A percentile compares a stretch with the other conserved stretches of the same genome.
These are phyloP conservation scores for Platysteira castanea DNA, from an alignment of 2,113 vertebrate genomes.

Conservation along the genomic window DNA sequence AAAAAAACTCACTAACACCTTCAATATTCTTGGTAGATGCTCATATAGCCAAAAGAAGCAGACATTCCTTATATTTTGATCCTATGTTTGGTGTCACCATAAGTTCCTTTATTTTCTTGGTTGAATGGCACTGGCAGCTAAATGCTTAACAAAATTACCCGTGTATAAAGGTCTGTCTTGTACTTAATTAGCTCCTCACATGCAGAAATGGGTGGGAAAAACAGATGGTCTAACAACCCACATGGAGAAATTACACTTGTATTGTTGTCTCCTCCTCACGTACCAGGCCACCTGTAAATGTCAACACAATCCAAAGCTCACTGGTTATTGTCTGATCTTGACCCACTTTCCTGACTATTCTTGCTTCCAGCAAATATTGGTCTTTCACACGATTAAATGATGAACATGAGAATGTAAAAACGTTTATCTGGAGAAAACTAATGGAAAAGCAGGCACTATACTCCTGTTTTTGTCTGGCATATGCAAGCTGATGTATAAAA, in stretches of 20 bases:
- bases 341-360: not conserved
- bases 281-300: not conserved
- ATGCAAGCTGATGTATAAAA: not conserved
- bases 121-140: not conserved
- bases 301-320: not conserved
- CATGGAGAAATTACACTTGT: not conserved
- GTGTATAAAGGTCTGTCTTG: not conserved
- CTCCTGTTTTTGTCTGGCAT: not conserved
- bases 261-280: not conserved
- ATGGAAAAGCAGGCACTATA: not conserved
- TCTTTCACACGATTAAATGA: not conserved
- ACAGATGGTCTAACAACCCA: not conserved
- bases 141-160: not conserved
- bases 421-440: rapidly evolving
- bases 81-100: not conserved
- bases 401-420: not conserved
- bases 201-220: not conserved
- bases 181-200: not conserved
- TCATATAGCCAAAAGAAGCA: not conserved
- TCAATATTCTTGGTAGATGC: not conserved
- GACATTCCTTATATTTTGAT: not conserved
- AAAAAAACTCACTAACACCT: rapidly evolving
- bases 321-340: not conserved
- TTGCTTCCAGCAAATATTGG: not conserved
- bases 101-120: not conserved